Evolutionary conservation across 2,797 vertebrate genomes (phyloP), one percentile per base, ranked within the genome.

Genomic region (Typhlichthys eigenmanni): DNA sequence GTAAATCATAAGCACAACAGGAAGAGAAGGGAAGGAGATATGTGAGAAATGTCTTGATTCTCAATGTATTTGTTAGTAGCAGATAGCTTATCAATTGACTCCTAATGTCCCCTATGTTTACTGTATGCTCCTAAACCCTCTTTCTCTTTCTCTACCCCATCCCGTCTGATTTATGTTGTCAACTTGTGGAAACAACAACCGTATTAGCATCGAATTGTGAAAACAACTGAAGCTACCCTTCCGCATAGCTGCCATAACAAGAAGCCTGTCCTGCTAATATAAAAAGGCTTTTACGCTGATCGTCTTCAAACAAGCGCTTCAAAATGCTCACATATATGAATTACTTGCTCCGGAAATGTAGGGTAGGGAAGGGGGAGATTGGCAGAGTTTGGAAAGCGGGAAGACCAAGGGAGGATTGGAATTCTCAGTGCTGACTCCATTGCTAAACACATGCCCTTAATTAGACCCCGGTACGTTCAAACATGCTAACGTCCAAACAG

Each of bases 271-370:
- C 81, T 83, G 82, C 87, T 87, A 92, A 92, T 92, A 91, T 24
- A 91, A 93, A 92, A 92, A 90, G 85, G 91, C 91, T 93, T 91
- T 92, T 92, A 92, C 86, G 86, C 86, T 91, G 86, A 91, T 91
- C 83, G 66, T 78, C 74, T 74, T 78, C 82, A 90, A 90, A 92
- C 87, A 82, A 89, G 83, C 86, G 82, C 87, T 89, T 85, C 78
- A 85, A 85, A 91, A 83, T 88, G 86, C 87, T 89, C 71, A 45
- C 85, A 88, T 89, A 91, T 87, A 81, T 12, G 75, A 71, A 87
- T 87, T 66, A 32, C 56, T 53, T 19, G 53, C 29, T 13, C 13
- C 7, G 5, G 16, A 17, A 51, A 16, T 48, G 10, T 48, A n/a
- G 47, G 34, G 34, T 38, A 24, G 24, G 24, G 24, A 24, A 24